A percentile compares a stretch with the other conserved stretches of the same genome.
phyloP scores from a whole-genome alignment of 2,113 vertebrate species.

The Osmerus mordax region DNA sequence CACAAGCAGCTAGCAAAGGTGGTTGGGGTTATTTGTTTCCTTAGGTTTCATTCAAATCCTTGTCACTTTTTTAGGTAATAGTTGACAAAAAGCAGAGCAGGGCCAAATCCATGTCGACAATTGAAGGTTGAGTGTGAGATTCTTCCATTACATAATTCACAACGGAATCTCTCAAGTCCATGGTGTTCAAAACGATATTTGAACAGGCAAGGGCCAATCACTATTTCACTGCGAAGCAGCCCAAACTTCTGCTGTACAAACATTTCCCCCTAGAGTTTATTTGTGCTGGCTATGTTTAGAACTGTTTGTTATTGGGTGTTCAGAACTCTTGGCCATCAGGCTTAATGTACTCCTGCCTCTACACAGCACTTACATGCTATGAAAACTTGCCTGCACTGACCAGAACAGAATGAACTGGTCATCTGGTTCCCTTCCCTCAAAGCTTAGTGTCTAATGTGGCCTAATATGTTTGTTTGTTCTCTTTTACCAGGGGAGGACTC shows the following conservation, averaged over 20 bases:
- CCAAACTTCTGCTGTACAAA: slow-evolving; percentile 57
- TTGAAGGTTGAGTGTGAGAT: slow-evolving; percentile 41
- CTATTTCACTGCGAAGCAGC: slow-evolving; percentile 26
- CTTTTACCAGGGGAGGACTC: slow-evolving; percentile 62
- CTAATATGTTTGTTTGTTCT: slow-evolving; percentile 14
- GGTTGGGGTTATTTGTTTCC: background rate
- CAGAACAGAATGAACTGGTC: background rate
- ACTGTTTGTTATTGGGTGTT: slow-evolving; percentile 39
- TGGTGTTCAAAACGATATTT: slow-evolving; percentile 20
- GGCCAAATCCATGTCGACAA: slow-evolving; percentile 39
- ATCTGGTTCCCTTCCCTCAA: background rate
- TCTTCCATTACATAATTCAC: slow-evolving; percentile 55
- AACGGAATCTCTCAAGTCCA: slow-evolving; percentile 43
- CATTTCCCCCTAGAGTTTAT: slow-evolving; percentile 51
- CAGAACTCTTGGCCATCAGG: slow-evolving; percentile 19
- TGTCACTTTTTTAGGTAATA: background rate
- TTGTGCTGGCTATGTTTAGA: slow-evolving; percentile 55
- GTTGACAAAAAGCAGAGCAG: slow-evolving; percentile 32
- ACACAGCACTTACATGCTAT: background rate
- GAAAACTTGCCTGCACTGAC: background rate
- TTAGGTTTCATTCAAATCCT: background rate
- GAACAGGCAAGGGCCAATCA: slow-evolving; percentile 41
- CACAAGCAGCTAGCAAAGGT: background rate
- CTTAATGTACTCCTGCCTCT: slow-evolving; percentile 14
- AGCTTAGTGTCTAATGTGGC: slow-evolving; percentile 1